These are phyloP conservation scores for Ataeniobius toweri DNA, from an alignment of 2,797 vertebrate species.

Conservation along the genomic window DNA sequence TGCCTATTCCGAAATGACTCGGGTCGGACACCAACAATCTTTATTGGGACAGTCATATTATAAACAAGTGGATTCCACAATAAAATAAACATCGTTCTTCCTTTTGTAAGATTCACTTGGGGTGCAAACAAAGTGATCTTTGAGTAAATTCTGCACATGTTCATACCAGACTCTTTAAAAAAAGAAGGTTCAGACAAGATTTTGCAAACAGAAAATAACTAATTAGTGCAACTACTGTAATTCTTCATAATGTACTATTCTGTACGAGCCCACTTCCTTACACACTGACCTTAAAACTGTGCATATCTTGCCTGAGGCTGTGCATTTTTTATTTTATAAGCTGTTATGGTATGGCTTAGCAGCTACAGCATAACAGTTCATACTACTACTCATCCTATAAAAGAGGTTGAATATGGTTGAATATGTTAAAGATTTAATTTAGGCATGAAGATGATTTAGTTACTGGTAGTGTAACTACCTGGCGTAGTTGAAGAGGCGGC, in stretches of 20 bases:
- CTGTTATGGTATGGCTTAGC: background rate
- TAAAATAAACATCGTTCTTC: background rate
- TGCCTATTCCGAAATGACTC: background rate
- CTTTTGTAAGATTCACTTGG: background rate
- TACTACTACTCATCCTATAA: background rate
- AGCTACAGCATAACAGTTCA: background rate
- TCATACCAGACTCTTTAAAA: background rate
- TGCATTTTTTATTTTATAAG: background rate
- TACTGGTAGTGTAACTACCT: slow-evolving; percentile 75
- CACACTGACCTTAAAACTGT: background rate
- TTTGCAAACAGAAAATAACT: background rate
- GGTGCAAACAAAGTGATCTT: background rate
- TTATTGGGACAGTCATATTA: background rate
- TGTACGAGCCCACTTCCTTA: background rate
- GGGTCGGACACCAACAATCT: background rate
- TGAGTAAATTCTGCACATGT: background rate
- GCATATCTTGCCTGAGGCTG: background rate
- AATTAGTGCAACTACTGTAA: background rate
- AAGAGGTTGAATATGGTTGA: background rate
- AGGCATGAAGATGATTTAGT: background rate
- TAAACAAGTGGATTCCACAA: background rate
- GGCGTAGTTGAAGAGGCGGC: slow-evolving; percentile 93
- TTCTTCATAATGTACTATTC: background rate
- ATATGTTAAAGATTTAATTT: background rate
- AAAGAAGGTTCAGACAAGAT: background rate